These are phyloP conservation scores for Argynnis bischoffii DNA, from an alignment of 2,888 invertebrate genomes.

Conservation along the genomic window DNA sequence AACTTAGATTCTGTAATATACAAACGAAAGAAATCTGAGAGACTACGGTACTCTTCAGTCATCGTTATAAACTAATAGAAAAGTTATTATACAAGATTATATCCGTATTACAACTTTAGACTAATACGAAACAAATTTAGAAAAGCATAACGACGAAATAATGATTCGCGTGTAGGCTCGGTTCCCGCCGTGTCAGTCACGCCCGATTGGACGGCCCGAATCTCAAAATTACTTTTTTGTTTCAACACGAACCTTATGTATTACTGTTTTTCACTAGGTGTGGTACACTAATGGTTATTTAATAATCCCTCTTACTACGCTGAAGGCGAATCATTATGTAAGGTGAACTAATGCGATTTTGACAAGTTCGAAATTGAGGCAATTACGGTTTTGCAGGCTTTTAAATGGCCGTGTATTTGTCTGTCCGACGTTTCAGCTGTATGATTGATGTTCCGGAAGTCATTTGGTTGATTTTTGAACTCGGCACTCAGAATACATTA, in stretches of 20 bases:
- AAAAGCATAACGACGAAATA: conserved; percentile 79
- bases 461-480: conserved; percentile 33
- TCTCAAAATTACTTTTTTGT: conserved; percentile 76
- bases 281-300: conserved; percentile 78
- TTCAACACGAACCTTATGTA: conserved; percentile 60
- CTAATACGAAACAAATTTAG: conserved; percentile 56
- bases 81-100: conserved; percentile 17
- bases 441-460: conserved; percentile 44
- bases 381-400: conserved; percentile 75
- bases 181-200: conserved; percentile 79
- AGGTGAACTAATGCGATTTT: conserved; percentile 79
- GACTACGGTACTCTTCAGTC: no score
- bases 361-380: conserved; percentile 80
- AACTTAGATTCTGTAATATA: no score
- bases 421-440: conserved; percentile 51
- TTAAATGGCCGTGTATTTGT: conserved; percentile 70
- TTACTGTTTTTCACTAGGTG: conserved; percentile 65
- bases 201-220: conserved; percentile 72
- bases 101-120: conserved; percentile 21
- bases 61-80: background rate
- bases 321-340: conserved; percentile 69
- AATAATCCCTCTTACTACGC: conserved; percentile 77
- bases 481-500: conserved; percentile 16
- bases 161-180: conserved; percentile 75
- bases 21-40: no score